Conservation (phyloP, 2,113 vertebrate genomes). For the Podocnemis expansa region DNA sequence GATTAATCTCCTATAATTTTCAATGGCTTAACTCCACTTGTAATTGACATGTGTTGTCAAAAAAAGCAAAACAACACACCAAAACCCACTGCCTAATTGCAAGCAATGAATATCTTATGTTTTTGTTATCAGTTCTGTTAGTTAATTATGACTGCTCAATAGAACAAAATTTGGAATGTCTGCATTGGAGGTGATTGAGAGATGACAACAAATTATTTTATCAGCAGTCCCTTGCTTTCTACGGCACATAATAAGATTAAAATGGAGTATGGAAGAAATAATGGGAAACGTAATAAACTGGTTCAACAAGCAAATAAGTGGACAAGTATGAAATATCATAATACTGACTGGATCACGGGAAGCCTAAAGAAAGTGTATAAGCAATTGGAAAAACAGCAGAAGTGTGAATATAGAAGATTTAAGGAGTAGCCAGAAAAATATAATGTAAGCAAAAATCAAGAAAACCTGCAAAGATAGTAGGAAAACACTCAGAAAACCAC, state of each 20-base stretch:
- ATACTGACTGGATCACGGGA: neutral
- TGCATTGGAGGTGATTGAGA: neutral
- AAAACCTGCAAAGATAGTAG: slow-evolving; percentile 21
- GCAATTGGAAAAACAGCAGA: neutral
- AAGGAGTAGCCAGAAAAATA: slow-evolving; percentile 28
- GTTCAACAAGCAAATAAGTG: neutral
- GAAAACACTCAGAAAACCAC: neutral
- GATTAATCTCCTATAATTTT: neutral
- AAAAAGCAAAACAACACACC: neutral
- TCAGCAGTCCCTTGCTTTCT: neutral
- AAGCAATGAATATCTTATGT: neutral
- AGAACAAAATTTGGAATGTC: neutral
- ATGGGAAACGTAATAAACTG: neutral
- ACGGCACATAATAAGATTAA: neutral
- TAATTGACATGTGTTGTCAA: neutral
- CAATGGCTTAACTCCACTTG: slow-evolving; percentile 19
- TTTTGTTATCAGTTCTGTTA: neutral
- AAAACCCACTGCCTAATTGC: neutral
- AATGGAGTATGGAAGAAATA: slow-evolving; percentile 12
- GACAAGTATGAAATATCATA: neutral
- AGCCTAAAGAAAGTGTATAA: neutral
- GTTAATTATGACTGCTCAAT: neutral
- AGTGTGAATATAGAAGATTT: neutral
- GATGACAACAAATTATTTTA: neutral
- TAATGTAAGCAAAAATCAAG: slow-evolving; percentile 32